phyloP scores from a whole-genome alignment of 2,113 vertebrate genomes.

The Perccottus glenii region DNA sequence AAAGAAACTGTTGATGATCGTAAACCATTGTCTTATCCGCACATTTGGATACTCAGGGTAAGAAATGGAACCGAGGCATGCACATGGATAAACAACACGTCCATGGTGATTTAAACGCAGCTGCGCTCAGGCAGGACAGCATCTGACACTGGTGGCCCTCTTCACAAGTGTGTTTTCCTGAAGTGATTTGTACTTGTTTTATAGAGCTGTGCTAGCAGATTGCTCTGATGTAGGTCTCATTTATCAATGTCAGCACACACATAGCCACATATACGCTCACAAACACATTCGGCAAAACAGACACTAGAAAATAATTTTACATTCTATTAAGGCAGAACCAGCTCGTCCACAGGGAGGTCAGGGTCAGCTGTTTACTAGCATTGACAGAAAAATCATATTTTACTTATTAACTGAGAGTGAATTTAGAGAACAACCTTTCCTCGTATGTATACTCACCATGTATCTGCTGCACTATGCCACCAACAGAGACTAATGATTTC shows the following conservation, averaged over 20 bases:
- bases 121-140: constrained; percentile 39
- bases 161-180: constrained; percentile 58
- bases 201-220: constrained; percentile 59
- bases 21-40: constrained; percentile 9
- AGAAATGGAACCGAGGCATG: not conserved
- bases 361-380: not conserved
- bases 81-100: constrained; percentile 13
- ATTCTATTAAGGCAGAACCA: not conserved
- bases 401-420: not conserved
- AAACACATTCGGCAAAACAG: constrained; percentile 1
- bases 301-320: not conserved
- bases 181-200: constrained; percentile 64
- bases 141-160: constrained; percentile 40
- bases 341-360: not conserved
- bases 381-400: not conserved
- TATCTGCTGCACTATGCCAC: not conserved
- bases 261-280: constrained; percentile 6
- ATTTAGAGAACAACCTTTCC: not conserved
- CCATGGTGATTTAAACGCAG: constrained; percentile 43
- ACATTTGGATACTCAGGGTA: not conserved
- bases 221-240: constrained; percentile 65
- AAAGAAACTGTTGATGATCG: not conserved
- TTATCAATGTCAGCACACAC: constrained; percentile 62
- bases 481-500: constrained; percentile 3
- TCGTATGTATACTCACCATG: too few relatives aligned